Evolutionary conservation across 2,888 invertebrate species (phyloP).

Genomic region (Tupiocoris notatus): DNA sequence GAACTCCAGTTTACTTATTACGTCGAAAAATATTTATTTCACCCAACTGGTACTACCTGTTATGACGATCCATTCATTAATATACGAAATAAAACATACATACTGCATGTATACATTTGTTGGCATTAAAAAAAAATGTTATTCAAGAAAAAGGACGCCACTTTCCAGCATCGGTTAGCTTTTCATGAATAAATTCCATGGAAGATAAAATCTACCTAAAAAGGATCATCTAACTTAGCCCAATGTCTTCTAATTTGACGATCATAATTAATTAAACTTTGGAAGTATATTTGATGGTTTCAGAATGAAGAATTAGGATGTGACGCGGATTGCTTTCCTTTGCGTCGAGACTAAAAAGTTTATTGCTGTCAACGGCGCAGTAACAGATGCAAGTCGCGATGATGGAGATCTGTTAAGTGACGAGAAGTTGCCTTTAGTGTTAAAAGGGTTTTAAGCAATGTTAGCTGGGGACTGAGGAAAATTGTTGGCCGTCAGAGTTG

Average conservation of each 20-base stretch:
- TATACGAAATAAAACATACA: too few species aligned
- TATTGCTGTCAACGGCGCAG: conserved; percentile 26
- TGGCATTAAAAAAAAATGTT: too few species aligned
- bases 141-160: too few species aligned
- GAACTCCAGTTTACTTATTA: too few species aligned
- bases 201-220: too few species aligned
- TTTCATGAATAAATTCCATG: too few species aligned
- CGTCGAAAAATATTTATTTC: too few species aligned
- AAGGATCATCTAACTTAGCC: too few species aligned
- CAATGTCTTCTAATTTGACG: background rate
- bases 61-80: too few species aligned
- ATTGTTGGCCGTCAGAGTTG: conserved; percentile 6
- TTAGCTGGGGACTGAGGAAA: conserved; percentile 11
- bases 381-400: conserved; percentile 32
- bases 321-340: conserved; percentile 26
- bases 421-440: conserved; percentile 22
- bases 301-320: conserved; percentile 14
- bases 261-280: background rate
- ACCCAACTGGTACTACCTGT: too few species aligned
- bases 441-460: conserved; percentile 24
- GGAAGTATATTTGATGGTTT: background rate
- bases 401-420: conserved; percentile 21
- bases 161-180: too few species aligned
- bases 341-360: conserved; percentile 10
- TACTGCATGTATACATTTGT: too few species aligned